Conservation (phyloP, 2,113 vertebrate species). For the Fregetta grallaria region DNA sequence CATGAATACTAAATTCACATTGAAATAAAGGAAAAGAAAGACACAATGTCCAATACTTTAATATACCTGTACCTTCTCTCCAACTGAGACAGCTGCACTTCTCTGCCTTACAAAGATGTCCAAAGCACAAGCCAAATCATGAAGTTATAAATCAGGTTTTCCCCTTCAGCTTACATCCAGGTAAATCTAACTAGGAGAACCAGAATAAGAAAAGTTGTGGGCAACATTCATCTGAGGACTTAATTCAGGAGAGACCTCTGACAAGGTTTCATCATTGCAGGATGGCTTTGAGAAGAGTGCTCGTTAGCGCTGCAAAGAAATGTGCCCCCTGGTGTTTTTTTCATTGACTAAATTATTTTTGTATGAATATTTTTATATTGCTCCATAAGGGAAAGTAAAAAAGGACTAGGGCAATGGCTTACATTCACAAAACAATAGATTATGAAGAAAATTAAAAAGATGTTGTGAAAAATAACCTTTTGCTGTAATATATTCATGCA, state of each 20-base stretch:
- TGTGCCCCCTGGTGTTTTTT: neutral
- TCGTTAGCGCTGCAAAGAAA: neutral
- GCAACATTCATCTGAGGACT: neutral
- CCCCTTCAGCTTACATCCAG: neutral
- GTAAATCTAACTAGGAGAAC: neutral
- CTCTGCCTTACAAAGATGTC: neutral
- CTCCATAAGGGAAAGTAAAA: neutral
- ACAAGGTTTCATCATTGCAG: neutral
- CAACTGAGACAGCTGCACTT: neutral
- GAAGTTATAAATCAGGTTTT: neutral
- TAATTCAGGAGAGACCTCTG: neutral
- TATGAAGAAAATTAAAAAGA: neutral
- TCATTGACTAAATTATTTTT: neutral
- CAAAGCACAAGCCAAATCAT: neutral
- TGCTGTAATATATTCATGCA: neutral
- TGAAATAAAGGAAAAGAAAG: neutral
- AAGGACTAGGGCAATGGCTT: neutral
- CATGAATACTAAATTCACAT: neutral
- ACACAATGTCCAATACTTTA: fast-evolving
- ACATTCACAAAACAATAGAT: neutral
- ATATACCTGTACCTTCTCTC: neutral
- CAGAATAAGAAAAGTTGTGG: neutral
- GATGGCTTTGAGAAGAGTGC: neutral
- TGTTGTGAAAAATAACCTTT: neutral
- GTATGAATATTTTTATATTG: neutral